Conservation (phyloP, 2,113 vertebrate genomes). For the Siniperca knerii region DNA sequence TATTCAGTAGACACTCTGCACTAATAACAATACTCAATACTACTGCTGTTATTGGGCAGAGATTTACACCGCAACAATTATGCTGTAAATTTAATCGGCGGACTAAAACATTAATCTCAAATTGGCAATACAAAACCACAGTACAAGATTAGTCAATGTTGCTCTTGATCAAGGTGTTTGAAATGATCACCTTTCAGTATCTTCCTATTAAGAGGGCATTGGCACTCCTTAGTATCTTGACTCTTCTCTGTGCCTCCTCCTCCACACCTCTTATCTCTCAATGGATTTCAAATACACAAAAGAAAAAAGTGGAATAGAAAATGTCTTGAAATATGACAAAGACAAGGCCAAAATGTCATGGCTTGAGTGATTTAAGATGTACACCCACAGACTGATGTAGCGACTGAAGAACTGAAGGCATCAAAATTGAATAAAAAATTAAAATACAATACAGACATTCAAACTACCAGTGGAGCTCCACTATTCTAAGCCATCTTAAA, state of each 20-base stretch:
- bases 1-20: constrained; percentile 54
- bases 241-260: constrained; percentile 2
- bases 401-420: neutral
- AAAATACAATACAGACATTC: neutral
- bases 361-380: constrained; percentile 23
- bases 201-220: neutral
- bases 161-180: constrained; percentile 8
- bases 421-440: neutral
- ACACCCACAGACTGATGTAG: neutral
- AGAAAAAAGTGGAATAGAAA: neutral
- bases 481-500: constrained; percentile 1
- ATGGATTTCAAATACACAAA: neutral
- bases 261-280: constrained; percentile 16
- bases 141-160: neutral
- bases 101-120: constrained; percentile 28
- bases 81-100: constrained; percentile 33
- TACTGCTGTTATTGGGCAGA: constrained; percentile 21
- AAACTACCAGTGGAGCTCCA: neutral
- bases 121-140: constrained; percentile 24
- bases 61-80: constrained; percentile 45
- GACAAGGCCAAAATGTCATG: constrained; percentile 14
- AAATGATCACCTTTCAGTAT: constrained; percentile 13
- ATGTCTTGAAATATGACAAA: neutral
- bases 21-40: constrained; percentile 43
- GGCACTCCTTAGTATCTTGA: constrained; percentile 3